A percentile compares a stretch with the other conserved stretches of the same genome.
These are phyloP conservation scores for Junonia oenone DNA, from an alignment of 2,888 invertebrate genomes.

Conservation along the genomic window DNA sequence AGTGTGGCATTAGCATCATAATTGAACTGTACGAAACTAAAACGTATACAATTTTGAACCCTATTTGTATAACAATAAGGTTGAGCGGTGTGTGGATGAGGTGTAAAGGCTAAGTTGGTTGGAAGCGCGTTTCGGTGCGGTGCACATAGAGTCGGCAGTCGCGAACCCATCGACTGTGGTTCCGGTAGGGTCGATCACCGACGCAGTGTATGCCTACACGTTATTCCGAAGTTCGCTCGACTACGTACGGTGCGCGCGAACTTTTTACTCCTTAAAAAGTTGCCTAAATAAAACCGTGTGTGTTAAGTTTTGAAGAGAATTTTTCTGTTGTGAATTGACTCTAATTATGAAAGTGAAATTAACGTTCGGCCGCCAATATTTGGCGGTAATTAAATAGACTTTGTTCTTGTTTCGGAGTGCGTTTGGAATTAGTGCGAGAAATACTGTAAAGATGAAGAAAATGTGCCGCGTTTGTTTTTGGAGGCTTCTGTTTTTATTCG, in stretches of 20 bases:
- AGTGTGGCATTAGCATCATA: conserved; percentile 51
- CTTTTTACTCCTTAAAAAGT: not conserved
- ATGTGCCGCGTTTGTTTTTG: conserved; percentile 49
- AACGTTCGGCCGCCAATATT: conserved; percentile 34
- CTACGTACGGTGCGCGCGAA: conserved; percentile 54
- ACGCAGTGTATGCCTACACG: conserved; percentile 50
- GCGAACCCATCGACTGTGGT: conserved; percentile 75
- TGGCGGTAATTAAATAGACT: conserved; percentile 38
- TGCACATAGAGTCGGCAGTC: conserved; percentile 73
- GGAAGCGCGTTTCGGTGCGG: conserved; percentile 68
- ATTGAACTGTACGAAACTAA: conserved; percentile 17
- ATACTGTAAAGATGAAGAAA: conserved; percentile 48
- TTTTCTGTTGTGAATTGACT: conserved; percentile 29
- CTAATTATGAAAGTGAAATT: conserved; percentile 35
- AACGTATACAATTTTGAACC: conserved; percentile 31
- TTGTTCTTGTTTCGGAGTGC: conserved; percentile 25
- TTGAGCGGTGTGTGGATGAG: not conserved
- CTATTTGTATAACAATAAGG: conserved; percentile 26
- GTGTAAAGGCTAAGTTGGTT: conserved; percentile 39
- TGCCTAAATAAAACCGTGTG: conserved; percentile 1
- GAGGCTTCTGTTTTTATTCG: conserved; percentile 49
- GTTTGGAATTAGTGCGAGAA: conserved; percentile 31
- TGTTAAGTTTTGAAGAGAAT: conserved; percentile 6
- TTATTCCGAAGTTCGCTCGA: conserved; percentile 42
- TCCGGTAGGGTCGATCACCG: conserved; percentile 80